Base-by-base conservation (phyloP, 2,888 invertebrate genomes). In the Mechanitis mazaeus region DNA sequence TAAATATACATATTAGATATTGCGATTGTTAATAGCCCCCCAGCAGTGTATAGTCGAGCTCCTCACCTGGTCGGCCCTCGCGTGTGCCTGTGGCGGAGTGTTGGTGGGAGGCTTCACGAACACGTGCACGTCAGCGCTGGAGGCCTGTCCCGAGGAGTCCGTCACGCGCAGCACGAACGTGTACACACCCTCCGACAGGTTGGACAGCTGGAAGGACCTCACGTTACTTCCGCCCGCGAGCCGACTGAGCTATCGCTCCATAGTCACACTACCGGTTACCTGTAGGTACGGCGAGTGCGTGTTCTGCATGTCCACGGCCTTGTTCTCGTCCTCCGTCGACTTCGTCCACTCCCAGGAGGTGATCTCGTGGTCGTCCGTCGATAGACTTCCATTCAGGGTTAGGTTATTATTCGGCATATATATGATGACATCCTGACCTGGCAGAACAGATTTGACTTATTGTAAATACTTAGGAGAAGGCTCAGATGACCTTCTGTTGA, bases 301-400 rank as follows among this genome's bases (percentile, higher is more conserved):
- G 71, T 97, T 96, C 91, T 98, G 97, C 97, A 98, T 98, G 77
- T 98, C 98, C 9, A 97, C 97, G 1, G 97, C 97, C 78, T 97
- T 96, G 69, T 95, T 94, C 68, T 96, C 95, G 76, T 96, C 96
- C 56, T 95, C 94, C 0, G 95, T 93, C 57, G 95, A 95, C 79
- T 97, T 97, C 0, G 96, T 97, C 98, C 98, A 98, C 81, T 98
- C 97, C 96, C 98, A 98, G 33, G 94, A 95, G 0, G 93, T 94
- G 72, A 98, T 98, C 71, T 96, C 96, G 74, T 97, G 95, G 84
- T 98, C 98, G 77, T 98, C 98, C 0, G 96, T 95, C 66, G 97
- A 98, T 64, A 95, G 90, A 72, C 95, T 98, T 3, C 98, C 98
- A 80, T 96, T 97, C 33, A 98, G 87, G 0, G 95, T 95, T 9